These are phyloP conservation scores for Formica selysi DNA, from an alignment of 1,140 invertebrate genomes.

Conservation along the genomic window DNA sequence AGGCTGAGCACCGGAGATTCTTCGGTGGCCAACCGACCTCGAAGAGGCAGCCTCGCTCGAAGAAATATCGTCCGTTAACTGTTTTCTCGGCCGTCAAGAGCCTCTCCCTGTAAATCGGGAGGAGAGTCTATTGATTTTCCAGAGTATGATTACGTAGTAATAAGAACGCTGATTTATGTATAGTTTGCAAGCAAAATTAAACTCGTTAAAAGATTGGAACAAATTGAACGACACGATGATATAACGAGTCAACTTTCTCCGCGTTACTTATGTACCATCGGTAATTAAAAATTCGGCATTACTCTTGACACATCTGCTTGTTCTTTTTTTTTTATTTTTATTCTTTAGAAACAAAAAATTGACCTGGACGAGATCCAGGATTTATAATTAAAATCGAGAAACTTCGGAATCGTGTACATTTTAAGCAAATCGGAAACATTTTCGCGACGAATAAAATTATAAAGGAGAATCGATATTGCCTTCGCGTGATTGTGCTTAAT, in stretches of 20 bases:
- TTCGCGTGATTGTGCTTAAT: not conserved
- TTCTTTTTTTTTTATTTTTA: not conserved
- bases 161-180: conserved; percentile 58
- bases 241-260: conserved; percentile 21
- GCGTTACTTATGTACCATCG: not conserved
- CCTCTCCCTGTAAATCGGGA: conserved; percentile 38
- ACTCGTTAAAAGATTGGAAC: conserved; percentile 41
- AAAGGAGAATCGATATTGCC: not conserved
- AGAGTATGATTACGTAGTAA: conserved; percentile 64
- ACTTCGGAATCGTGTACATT: not conserved
- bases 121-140: conserved; percentile 67
- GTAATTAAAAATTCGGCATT: conserved; percentile 46
- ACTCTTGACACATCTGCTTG: conserved; percentile 2
- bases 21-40: conserved; percentile 17
- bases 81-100: conserved; percentile 66
- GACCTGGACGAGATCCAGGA: not conserved
- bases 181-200: conserved; percentile 41
- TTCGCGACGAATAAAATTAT: conserved; percentile 4
- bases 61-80: conserved; percentile 72
- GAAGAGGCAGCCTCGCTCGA: conserved; percentile 9
- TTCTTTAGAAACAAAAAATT: not conserved
- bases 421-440: not conserved
- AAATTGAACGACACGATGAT: conserved; percentile 31
- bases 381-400: not conserved
- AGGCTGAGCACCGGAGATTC: conserved; percentile 27